phyloP scores from a whole-genome alignment of 2,113 vertebrate species.

The Eurypyga helias region DNA sequence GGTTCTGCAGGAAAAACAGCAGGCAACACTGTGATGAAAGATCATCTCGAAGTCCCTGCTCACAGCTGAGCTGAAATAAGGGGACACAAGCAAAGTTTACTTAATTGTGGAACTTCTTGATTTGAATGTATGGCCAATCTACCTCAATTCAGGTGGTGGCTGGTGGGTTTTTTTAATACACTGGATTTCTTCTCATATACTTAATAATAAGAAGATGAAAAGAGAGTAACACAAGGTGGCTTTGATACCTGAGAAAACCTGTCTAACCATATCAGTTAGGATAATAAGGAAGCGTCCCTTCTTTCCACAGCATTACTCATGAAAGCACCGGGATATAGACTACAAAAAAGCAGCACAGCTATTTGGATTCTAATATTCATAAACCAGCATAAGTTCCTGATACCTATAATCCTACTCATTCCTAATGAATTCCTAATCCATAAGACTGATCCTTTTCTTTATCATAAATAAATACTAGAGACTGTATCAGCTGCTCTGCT shows the following conservation, averaged over 20 bases:
- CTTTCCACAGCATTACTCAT: neutral
- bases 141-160: neutral
- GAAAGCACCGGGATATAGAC: neutral
- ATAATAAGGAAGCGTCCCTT: neutral
- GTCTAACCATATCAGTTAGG: neutral
- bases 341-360: neutral
- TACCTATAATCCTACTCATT: neutral
- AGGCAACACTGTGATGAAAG: neutral
- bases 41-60: neutral
- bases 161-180: neutral
- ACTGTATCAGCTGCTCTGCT: neutral
- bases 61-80: neutral
- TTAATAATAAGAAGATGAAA: neutral
- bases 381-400: neutral
- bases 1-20: neutral
- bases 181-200: neutral
- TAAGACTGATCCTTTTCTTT: neutral
- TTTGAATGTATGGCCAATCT: neutral
- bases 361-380: neutral
- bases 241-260: neutral
- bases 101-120: neutral
- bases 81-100: neutral
- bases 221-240: neutral
- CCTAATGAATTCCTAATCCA: neutral
- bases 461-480: neutral